Base-by-base conservation (phyloP, 2,888 invertebrate genomes). In the Belgica antarctica region DNA sequence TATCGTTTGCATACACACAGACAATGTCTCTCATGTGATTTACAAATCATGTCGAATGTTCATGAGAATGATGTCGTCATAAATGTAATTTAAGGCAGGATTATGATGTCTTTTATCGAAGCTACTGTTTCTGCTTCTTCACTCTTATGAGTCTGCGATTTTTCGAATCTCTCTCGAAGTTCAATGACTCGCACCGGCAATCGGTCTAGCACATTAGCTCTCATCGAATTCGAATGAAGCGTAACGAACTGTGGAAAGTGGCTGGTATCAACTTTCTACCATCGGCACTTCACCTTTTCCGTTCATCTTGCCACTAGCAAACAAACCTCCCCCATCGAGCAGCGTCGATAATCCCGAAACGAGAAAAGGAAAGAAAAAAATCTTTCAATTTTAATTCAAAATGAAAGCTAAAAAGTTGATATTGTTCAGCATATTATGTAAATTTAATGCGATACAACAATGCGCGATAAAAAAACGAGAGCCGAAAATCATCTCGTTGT, bases 381-480 rank as follows among this genome's bases (percentile, higher is more conserved):
- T 65, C 46, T 28, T 66, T 66, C 65, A 66, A 66, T 66, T 66
- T 66, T 66, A 66, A 66, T 66, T 66, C 65, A 66, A 66, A 66
- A 66, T 66, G 65, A 66, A 66, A 46, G 65, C 65, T 66, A 46
- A 47, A 63, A 25, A 27, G 47, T 47, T 22, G 28, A 36, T 27
- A 47, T 52, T 52, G 52, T 12, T 52, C 19, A 19, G 65, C 47
- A 66, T 47, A 66, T 66, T 66, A 66, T 66, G 65, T 66, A 66
- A 66, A 66, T 66, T 66, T 66, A 36, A 66, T 66, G 25, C 41
- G 22, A 63, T 41, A 63, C 63, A 63, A 36, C 63, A 63, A 47
- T 27, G 24, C 47, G 65, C 65, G 65, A 66, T 52, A 52, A 52
- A 52, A 46, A 52, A 52, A 17, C 24, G 19, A 12, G 24, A 52